Base-by-base conservation (phyloP, 1,140 invertebrate species). In the Drosophila nigromelanica region DNA sequence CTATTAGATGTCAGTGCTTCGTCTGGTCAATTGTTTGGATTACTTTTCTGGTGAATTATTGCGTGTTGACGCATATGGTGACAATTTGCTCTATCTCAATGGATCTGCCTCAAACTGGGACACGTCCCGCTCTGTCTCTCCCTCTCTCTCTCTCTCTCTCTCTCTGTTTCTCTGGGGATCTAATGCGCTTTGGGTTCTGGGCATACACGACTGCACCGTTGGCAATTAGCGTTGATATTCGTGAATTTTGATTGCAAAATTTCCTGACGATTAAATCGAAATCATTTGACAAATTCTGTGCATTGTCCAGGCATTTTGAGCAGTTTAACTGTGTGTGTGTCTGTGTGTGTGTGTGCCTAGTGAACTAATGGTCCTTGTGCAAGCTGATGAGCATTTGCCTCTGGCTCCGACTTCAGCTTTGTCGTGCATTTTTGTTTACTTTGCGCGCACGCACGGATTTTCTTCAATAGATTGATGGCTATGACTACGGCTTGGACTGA, bases 21-120 rank as follows among this genome's bases (percentile, higher is more conserved):
- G 80, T 75, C 64, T 91, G 89, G 89, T 89, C 89, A 91, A 91
- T 91, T 90, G 90, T 91, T 90, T 91, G 89, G 80, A 91, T 91
- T 91, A 90, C 87, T 91, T 90, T 91, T 91, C 90, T 91, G 91
- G 91, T 91, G 90, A 91, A 90, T 91, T 91, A 91, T 91, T 92
- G 90, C 89, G 91, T 92, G 91, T 92, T 91, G 90, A 91, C 91
- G 91, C 91, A 92, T 92, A 91, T 92, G 91, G 87, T 91, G 89
- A 90, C 87, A 91, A 92, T 91, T 92, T 92, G 62, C 71, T 68
- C 51, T 69, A 71, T 64, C 59, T 63, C 69, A 50, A 66, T 62
- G 39, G 58, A 47, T 24, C 50, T 33, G 42, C 18, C 68, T 18
- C 15, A 15, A 33, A 3, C 39, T 8, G 40, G 6, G 40, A 42